Base-by-base conservation (phyloP, 1,140 invertebrate species). In the Portunus trituberculatus region DNA sequence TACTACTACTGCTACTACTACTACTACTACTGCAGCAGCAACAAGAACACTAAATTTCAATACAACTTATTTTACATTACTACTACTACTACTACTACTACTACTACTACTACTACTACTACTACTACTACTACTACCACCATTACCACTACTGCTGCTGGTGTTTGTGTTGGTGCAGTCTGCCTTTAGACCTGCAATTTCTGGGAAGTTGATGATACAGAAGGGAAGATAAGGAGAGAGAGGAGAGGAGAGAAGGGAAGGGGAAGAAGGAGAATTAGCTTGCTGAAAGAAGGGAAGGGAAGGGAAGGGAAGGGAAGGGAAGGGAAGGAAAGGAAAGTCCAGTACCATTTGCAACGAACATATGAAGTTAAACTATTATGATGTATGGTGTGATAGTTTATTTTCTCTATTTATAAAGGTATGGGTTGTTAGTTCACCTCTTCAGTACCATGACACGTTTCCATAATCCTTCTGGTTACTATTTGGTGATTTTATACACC, bases 71-170 rank as follows among this genome's bases (percentile, higher is more conserved):
- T 20, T 25, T 76, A 76, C 20, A 20, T n/a, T 25, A 20, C 12
- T n/a, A 20, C 67, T 16, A 76, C 67, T 16, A 76, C 67, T 16
- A 76, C 67, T 16, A 76, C 67, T 16, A 76, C 67, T 76, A 76
- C 67, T n/a, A 76, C 67, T 76, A 76, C 67, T n/a, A 76, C 25
- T n/a, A n/a, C 67, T n/a, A 76, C 67, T n/a, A 76, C 67, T n/a
- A 86, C 83, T 20, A 89, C 87, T 39, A 89, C 32, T 39, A n/a
- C 39, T 20, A 45, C 45, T 20, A 89, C 87, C 32, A 89, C 87
- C 32, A 89, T 32, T 45, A 16, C 39, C 25, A 39, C 87, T 89
- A 39, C 31, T 89, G 32, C 87, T 46, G 25, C 39, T 45, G 32
- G 10, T 45, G 32, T 25, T 45, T 32, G 10, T 45, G 32, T 29